These are phyloP conservation scores for Myiotriccus ornatus DNA, from an alignment of 2,797 vertebrate genomes.

Conservation along the genomic window DNA sequence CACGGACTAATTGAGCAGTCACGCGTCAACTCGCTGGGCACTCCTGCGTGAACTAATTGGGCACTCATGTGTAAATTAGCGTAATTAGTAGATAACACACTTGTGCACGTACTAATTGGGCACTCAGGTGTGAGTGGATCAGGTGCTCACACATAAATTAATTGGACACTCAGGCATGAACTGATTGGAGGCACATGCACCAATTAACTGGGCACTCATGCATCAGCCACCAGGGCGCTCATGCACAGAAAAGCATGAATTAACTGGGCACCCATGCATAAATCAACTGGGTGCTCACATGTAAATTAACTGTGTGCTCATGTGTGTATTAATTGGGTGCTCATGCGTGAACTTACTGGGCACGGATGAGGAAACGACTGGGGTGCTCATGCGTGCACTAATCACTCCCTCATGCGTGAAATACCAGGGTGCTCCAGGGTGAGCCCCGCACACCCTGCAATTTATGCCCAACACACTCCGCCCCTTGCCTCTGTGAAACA, in stretches of 20 bases:
- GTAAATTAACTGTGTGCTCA: neutral
- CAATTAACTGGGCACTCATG: neutral
- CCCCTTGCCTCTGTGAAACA: neutral
- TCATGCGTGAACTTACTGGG: neutral
- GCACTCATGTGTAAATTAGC: constrained; percentile 1
- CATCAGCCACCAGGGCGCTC: neutral
- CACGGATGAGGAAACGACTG: neutral
- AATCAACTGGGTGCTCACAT: neutral
- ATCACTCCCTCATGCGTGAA: neutral
- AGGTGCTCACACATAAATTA: neutral
- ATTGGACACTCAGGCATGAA: neutral
- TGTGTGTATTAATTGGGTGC: neutral
- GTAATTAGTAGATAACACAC: constrained; percentile 19
- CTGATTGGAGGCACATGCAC: neutral
- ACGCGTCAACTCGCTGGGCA: neutral
- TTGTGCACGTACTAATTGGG: neutral
- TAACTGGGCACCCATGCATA: neutral
- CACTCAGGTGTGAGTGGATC: neutral
- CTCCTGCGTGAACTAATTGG: neutral
- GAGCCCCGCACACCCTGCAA: neutral
- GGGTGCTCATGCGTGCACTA: neutral
- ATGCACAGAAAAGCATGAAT: neutral
- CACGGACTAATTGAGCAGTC: neutral
- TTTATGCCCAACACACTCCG: neutral
- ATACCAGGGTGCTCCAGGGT: fast-evolving